Evolutionary conservation across 2,797 vertebrate genomes (phyloP), one percentile per base, ranked within the genome.

Genomic region (Enteromius anoplus): DNA sequence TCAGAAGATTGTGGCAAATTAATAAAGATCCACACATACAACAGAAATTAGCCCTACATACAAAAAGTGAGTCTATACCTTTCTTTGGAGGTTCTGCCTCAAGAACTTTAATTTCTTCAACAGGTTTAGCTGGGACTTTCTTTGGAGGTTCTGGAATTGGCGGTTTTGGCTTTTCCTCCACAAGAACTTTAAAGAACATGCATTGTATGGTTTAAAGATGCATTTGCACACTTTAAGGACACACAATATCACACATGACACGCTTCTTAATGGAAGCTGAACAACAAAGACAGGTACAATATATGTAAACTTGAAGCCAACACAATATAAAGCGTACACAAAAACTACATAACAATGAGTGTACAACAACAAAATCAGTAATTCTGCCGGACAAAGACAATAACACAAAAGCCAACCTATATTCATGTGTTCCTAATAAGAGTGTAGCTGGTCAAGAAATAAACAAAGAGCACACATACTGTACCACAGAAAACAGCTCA

Each of bases 121-220:
- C 88, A 69, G 81, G 75, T 82, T 85, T 82, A 75, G 77, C 26
- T 87, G 75, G 85, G 12, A 88, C 82, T 10, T 88, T 84, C 84
- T 86, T 89, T 81, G 37, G 19, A 69, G 81, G 65, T 76, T 86
- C 86, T 64, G 32, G 14, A 64, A 64, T 3, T 17, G 60, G 15
- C 17, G 60, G 60, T 32, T 64, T 64, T 89, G 92, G 86, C 92
- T 91, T 95, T 90, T 88, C 89, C 75, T 95, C 93, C 89, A 93
- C 92, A 11, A 95, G 91, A 90, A 93, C 96, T 98, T 95, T 90
- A 94, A 93, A 92, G 86, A 88, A 92, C 88, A 93, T 91, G 88
- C 82, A 90, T 82, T 89, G 72, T 17, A 72, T 65, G 45, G 87
- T 64, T 91, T 91, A 86, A 90, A 86, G 86, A 83, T 75, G 29